A percentile compares a stretch with the other conserved stretches of the same genome.
Conservation (phyloP, 2,113 vertebrate genomes). For the Myocastor coypus region DNA sequence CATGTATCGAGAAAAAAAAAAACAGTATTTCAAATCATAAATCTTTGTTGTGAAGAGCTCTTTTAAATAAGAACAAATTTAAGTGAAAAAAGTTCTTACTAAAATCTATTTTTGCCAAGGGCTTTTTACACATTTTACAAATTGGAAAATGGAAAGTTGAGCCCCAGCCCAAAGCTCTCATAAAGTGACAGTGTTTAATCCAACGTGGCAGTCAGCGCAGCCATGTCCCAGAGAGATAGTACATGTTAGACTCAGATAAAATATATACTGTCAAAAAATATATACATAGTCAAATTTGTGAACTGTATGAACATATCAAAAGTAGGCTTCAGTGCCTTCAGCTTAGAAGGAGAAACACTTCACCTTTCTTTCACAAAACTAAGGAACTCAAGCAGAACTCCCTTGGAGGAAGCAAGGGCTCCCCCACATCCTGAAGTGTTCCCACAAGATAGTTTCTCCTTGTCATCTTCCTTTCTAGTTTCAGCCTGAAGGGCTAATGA, state of each 20-base stretch:
- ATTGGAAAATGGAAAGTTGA: background rate
- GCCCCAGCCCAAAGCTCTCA: background rate
- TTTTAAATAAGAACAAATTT: slow-evolving; percentile 58
- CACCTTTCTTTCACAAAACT: slow-evolving; percentile 15
- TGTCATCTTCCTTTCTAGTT: background rate
- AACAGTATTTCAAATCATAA: background rate
- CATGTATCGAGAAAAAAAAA: background rate
- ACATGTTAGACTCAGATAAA: background rate
- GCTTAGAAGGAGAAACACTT: background rate
- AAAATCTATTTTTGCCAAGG: background rate
- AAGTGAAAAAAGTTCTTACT: slow-evolving; percentile 15
- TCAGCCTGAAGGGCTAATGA: slow-evolving; percentile 62
- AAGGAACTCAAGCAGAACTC: slow-evolving; percentile 65
- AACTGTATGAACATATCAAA: background rate
- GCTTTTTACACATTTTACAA: too few relatives aligned
- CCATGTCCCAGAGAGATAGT: background rate
- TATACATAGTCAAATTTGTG: background rate
- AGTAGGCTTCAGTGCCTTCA: background rate
- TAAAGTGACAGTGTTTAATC: background rate
- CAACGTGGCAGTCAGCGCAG: background rate
- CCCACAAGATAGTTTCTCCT: background rate
- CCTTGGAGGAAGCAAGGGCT: slow-evolving; percentile 69
- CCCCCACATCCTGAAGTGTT: slow-evolving; percentile 46
- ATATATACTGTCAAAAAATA: background rate
- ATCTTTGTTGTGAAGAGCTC: background rate